Base-by-base conservation (phyloP, 2,113 vertebrate species). In the pig (Sus scrofa) region DNA sequence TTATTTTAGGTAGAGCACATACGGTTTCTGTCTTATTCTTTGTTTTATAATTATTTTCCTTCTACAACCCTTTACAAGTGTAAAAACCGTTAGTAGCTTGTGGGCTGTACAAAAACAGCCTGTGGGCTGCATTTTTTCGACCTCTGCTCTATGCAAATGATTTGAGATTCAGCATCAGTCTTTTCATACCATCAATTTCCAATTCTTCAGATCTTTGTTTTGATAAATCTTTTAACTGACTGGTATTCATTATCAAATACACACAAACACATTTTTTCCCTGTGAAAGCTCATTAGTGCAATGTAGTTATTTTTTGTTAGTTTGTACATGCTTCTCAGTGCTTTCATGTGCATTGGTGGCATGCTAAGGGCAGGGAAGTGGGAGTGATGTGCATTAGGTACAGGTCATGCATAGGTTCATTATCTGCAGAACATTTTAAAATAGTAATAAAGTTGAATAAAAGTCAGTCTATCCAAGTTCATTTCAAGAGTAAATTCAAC, bases 1-100 rank as follows among this genome's bases (percentile, higher is more conserved):
- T 89, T 79, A 44, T 44, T 44, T 44, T 44, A 44, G 44, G 16
- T 85, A 32, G 19, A 12, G 60, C 52, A 81, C 13, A 27, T 81
- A 14, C 30, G 10, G 54, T 82, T 91, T 87, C 52, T 91, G 32
- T 82, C 50, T 63, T 60, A 54, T 37, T 75, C n/a, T 63, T 56
- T 87, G 58, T 87, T 81, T 95, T 77, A 89, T 90, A 58, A 86
- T 86, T 24, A 26, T 74, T 77, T 75, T 86, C 30, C 86, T 78
- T 75, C 52, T 30, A 19, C 22, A 96, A n/a, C 0, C 5, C 34
- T 6, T 79, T 56, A 50, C 18, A 63, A 83, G 56, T 50, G 30
- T 86, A 89, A 81, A 88, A 78, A 68, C 52, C 52, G 62, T 79
- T 26, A 70, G 70, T 86, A 62, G 13, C 27, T 63, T 89, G n/a